Conservation (phyloP, 2,113 vertebrate genomes). For the Corythoichthys intestinalis region DNA sequence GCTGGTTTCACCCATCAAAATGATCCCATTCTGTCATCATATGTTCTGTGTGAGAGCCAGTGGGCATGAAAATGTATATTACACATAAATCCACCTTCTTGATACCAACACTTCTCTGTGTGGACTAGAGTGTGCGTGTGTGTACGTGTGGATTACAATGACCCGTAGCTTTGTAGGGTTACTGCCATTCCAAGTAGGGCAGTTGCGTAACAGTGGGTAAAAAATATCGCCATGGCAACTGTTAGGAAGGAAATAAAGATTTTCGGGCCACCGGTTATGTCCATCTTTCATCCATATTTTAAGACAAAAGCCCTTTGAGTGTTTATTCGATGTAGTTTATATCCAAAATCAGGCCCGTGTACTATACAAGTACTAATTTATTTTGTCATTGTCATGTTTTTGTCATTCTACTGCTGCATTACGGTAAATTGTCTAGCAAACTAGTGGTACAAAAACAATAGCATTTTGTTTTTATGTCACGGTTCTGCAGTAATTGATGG, state of each 20-base stretch:
- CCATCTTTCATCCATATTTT: conserved; percentile 9
- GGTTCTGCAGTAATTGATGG: conserved; percentile 15
- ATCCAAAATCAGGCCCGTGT: too few relatives aligned
- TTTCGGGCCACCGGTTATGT: conserved; percentile 15
- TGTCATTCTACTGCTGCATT: too few relatives aligned
- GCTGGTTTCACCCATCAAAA: conserved; percentile 33
- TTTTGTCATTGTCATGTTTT: too few relatives aligned
- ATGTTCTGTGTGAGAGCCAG: conserved; percentile 1
- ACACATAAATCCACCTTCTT: neutral
- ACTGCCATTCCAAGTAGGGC: conserved; percentile 33
- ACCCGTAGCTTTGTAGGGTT: conserved; percentile 27
- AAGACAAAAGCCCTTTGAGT: neutral
- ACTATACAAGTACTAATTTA: too few relatives aligned
- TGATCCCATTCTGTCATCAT: conserved; percentile 37
- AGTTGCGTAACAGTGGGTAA: conserved; percentile 51
- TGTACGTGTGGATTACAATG: conserved; percentile 10
- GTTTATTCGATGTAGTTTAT: too few relatives aligned
- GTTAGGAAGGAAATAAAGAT: conserved; percentile 22
- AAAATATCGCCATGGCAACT: conserved; percentile 60
- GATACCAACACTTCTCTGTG: neutral
- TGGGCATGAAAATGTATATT: conserved; percentile 5
- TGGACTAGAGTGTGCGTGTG: neutral
- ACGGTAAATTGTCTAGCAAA: too few relatives aligned
- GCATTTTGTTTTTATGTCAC: neutral
- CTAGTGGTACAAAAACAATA: too few relatives aligned